Evolutionary conservation across 1,140 invertebrate species (phyloP).

Genomic region (Drosophila repleta): DNA sequence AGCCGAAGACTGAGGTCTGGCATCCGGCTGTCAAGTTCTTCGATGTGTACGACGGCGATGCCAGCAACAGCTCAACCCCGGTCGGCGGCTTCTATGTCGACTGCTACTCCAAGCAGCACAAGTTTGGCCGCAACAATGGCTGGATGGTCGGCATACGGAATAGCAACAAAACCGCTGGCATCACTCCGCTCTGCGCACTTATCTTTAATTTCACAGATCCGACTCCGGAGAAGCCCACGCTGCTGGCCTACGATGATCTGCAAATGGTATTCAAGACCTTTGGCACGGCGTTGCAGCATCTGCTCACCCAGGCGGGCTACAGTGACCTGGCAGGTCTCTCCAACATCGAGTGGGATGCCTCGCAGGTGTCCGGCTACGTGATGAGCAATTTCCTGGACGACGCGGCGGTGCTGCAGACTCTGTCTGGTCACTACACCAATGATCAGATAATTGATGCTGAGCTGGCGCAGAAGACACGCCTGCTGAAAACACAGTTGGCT

Average conservation of each 20-base stretch:
- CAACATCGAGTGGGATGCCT: slow-evolving; percentile 96
- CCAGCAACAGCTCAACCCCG: slow-evolving; percentile 85
- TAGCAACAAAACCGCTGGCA: slow-evolving; percentile 86
- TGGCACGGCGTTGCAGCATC: slow-evolving; percentile 92
- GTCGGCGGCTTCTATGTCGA: slow-evolving; percentile 93
- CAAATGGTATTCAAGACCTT: slow-evolving; percentile 92
- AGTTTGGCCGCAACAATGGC: slow-evolving; percentile 86
- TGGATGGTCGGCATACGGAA: slow-evolving; percentile 89
- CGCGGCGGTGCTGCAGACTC: slow-evolving; percentile 87
- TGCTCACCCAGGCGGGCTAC: slow-evolving; percentile 91
- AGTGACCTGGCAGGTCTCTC: slow-evolving; percentile 92
- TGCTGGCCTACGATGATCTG: slow-evolving; percentile 91
- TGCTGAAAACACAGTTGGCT: slow-evolving; percentile 89
- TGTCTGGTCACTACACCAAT: slow-evolving; percentile 90
- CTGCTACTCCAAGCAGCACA: slow-evolving; percentile 88
- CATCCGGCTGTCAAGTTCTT: slow-evolving; percentile 94
- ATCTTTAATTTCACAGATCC: slow-evolving; percentile 92
- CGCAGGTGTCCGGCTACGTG: slow-evolving; percentile 91
- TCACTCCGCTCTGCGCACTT: slow-evolving; percentile 90
- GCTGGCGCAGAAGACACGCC: slow-evolving; percentile 87
- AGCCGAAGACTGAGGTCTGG: slow-evolving; percentile 89
- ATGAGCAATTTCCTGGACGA: slow-evolving; percentile 93
- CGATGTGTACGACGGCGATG: slow-evolving; percentile 90
- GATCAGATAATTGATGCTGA: slow-evolving; percentile 89
- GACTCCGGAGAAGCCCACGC: slow-evolving; percentile 87